Conservation (phyloP, 2,888 invertebrate species). For the Troides helena region DNA sequence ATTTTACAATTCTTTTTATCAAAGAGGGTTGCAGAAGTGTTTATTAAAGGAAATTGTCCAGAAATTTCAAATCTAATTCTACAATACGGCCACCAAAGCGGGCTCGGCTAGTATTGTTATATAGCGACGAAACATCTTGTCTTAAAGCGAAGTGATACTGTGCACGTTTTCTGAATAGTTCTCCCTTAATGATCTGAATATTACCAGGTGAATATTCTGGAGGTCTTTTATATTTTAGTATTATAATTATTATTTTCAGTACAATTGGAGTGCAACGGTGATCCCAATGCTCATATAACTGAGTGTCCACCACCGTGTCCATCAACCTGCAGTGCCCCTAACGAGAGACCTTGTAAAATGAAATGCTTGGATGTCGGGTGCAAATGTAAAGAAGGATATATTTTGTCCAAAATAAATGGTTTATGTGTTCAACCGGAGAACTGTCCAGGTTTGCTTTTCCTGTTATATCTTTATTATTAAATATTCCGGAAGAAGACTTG, state of each 20-base stretch:
- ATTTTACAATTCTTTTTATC: too few relatives aligned
- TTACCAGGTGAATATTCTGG: neutral
- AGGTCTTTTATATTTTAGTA: neutral
- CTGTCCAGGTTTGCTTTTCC: constrained; percentile 21
- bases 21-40: too few relatives aligned
- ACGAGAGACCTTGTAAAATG: constrained; percentile 13
- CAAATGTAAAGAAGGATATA: constrained; percentile 21
- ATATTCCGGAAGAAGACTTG: too few relatives aligned
- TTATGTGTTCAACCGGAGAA: constrained; percentile 14
- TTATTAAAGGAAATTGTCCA: too few relatives aligned
- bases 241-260: neutral
- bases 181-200: neutral
- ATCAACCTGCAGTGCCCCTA: constrained; percentile 16
- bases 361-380: constrained; percentile 22
- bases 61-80: too few relatives aligned
- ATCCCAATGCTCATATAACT: constrained; percentile 7
- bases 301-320: constrained; percentile 23
- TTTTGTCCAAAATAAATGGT: constrained; percentile 19
- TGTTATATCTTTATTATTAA: too few relatives aligned
- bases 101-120: too few relatives aligned
- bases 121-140: too few relatives aligned
- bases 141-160: too few relatives aligned
- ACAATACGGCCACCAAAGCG: too few relatives aligned
- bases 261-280: constrained; percentile 13
- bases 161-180: too few relatives aligned